Conservation (phyloP, 2,113 vertebrate species). For the Boleophthalmus pectinirostris region DNA sequence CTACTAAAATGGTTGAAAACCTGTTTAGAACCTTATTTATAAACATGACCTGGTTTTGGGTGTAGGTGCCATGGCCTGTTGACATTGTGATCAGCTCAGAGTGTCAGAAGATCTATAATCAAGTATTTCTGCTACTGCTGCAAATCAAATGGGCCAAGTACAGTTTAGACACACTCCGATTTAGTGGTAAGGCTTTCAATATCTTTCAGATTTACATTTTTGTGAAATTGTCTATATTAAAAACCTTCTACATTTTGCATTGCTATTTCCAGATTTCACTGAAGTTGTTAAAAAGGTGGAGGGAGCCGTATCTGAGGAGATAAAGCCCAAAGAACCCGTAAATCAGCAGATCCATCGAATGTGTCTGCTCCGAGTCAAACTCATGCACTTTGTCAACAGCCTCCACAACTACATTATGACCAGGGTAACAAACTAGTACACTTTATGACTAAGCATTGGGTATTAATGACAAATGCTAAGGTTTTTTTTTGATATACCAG, state of each 20-base stretch:
- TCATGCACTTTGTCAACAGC: conserved; percentile 99
- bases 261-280: conserved; percentile 78
- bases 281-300: conserved; percentile 79
- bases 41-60: neutral
- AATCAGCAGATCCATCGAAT: conserved; percentile 93
- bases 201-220: neutral
- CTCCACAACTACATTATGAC: conserved; percentile 99
- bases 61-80: conserved; percentile 97
- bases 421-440: conserved; percentile 73
- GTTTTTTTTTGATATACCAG: conserved; percentile 61
- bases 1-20: neutral
- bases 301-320: conserved; percentile 65
- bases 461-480: neutral
- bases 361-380: conserved; percentile 94
- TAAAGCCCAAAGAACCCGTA: conserved; percentile 65
- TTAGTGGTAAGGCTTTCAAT: conserved; percentile 82
- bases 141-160: conserved; percentile 99
- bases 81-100: conserved; percentile 98
- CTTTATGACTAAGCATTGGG: neutral
- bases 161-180: conserved; percentile 92
- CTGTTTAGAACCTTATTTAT: neutral
- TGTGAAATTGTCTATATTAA: neutral
- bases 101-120: conserved; percentile 99
- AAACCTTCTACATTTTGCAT: neutral
- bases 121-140: conserved; percentile 93